Evolutionary conservation across 1,140 invertebrate genomes (phyloP).

Genomic region (Zaprionus lachaisei): DNA sequence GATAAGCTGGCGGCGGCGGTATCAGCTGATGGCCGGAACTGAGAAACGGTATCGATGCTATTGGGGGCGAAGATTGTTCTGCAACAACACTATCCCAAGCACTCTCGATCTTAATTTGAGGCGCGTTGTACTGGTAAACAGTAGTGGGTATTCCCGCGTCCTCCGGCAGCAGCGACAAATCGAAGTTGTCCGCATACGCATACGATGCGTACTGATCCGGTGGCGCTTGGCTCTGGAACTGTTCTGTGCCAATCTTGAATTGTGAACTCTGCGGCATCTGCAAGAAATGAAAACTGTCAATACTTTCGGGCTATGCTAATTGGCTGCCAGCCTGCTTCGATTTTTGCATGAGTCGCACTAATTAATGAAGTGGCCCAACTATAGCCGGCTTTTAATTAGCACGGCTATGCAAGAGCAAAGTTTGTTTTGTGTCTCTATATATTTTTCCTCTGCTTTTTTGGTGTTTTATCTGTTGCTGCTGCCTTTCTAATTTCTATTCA

Average conservation of each 20-base stretch:
- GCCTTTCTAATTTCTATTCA: conserved; percentile 70
- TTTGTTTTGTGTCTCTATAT: conserved; percentile 24
- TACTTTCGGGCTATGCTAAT: conserved; percentile 48
- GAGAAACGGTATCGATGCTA: conserved; percentile 2
- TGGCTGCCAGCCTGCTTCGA: conserved; percentile 6
- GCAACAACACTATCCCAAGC: conserved; percentile 57
- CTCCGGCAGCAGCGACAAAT: conserved; percentile 90
- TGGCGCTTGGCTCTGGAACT: conserved; percentile 54
- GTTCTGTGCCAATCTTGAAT: conserved; percentile 86
- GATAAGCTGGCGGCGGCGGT: conserved; percentile 71
- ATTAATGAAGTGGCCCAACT: conserved; percentile 34
- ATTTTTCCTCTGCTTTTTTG: conserved; percentile 26
- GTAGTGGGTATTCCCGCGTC: conserved; percentile 80
- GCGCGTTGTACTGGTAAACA: conserved; percentile 77
- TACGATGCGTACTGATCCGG: conserved; percentile 88
- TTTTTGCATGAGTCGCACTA: conserved; percentile 23
- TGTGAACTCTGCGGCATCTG: conserved; percentile 94
- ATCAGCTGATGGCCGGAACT: conserved; percentile 62
- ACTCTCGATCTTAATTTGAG: conserved; percentile 79
- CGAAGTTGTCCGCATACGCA: conserved; percentile 88
- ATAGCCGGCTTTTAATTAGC: conserved; percentile 37
- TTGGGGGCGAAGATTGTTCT: background rate
- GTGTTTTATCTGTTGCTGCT: conserved; percentile 24
- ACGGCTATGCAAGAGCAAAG: conserved; percentile 27
- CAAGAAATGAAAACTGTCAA: conserved; percentile 54